Percentiles rank a stretch among this genome's conserved stretches.
phyloP scores from a whole-genome alignment of 2,888 invertebrate species.

The Flexamia atlantica region DNA sequence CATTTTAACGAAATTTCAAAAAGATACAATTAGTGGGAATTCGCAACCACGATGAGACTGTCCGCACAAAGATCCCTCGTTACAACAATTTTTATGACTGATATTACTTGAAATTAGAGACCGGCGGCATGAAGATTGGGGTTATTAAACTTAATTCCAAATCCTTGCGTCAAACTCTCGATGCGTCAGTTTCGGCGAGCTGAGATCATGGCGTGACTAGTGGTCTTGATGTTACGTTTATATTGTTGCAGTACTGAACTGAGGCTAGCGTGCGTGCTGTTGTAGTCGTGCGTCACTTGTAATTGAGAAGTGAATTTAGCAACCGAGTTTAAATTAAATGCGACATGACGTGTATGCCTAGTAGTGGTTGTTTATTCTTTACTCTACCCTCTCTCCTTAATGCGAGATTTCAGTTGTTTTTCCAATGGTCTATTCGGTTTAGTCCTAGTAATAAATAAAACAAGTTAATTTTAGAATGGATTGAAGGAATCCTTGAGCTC shows the following conservation, averaged over 20 bases:
- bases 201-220: constrained; percentile 4
- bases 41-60: neutral
- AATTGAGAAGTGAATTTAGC: neutral
- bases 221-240: neutral
- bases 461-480: no score
- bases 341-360: neutral
- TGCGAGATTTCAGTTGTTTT: no score
- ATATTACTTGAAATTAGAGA: neutral
- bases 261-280: neutral
- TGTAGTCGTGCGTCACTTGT: neutral
- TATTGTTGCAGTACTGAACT: neutral
- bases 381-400: no score
- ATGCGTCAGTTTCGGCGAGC: neutral
- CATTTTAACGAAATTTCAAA: neutral
- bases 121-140: neutral
- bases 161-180: neutral
- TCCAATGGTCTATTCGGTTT: no score
- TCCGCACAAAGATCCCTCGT: neutral
- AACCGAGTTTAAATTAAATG: constrained; percentile 18
- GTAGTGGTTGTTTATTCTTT: neutral
- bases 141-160: neutral
- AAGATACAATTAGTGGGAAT: neutral
- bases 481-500: no score
- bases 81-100: neutral
- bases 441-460: no score